Evolutionary conservation across 35 echinoderm and acorn worm genomes (phyloP), one percentile per base, ranked within the genome.

Genomic region (Ophioderma brevispina): DNA sequence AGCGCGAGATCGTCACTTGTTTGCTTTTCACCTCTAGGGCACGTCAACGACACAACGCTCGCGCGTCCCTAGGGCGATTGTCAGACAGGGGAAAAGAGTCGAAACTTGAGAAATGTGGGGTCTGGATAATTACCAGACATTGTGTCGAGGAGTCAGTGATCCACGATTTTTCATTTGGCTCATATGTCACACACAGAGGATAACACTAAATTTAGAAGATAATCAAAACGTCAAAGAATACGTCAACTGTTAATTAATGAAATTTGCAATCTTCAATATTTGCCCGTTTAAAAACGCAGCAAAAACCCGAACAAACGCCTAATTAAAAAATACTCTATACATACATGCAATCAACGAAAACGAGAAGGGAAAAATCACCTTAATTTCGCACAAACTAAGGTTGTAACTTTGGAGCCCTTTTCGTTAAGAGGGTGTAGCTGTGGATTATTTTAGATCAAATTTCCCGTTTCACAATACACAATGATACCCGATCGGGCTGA

Each of bases 391-490:
- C 41, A 17, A n/a, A 46, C 41, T 46, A 15, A 25, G 28, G 59
- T 70, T 25, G 59, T 70, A 70, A 6, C 59, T 70, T 70, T 70
- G 59, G 59, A 13, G 59, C 59, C 59, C 59, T 70, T 70, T 18
- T 25, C 17, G 10, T 25, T 30, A 70, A 70, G 59, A 70, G 59
- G 59, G 59, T 70, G 59, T 70, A 70, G 28, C 5, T 70, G 15
- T 70, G 59, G 59, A 70, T 70, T 70, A 70, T 70, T 70, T 70
- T 70, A 25, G 59, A 70, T 70, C 59, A 70, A 25, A 70, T 70
- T 70, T 70, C 59, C n/a, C 59, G 28, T 70, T 25, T 70, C n/a
- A 25, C 10, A 70, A 70, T 70, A 70, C 59, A 70, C 59, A 70
- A 70, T 70, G 59, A 70, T 70, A 70, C 59, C 28, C 59, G 59